phyloP scores from a whole-genome alignment of 2,888 invertebrate species.

The Carcina quercana region DNA sequence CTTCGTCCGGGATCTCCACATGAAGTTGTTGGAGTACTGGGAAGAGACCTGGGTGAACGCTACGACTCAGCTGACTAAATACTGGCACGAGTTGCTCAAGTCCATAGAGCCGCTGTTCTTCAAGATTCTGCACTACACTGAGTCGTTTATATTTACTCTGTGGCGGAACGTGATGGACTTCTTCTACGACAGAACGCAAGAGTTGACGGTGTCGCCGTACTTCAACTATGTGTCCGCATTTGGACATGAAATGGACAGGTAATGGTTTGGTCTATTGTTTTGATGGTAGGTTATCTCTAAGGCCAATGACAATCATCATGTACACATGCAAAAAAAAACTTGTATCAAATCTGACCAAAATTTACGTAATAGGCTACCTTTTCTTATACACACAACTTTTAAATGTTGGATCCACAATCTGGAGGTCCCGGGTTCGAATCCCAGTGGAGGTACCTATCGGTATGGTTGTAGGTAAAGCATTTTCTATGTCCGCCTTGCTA shows the following conservation, averaged over 20 bases:
- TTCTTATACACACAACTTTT: no score
- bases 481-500: no score
- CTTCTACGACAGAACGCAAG: constrained; percentile 85
- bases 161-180: constrained; percentile 86
- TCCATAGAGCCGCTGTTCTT: constrained; percentile 87
- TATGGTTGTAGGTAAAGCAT: no score
- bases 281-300: no score
- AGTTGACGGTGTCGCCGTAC: constrained; percentile 86
- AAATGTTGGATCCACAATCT: no score
- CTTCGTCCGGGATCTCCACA: constrained; percentile 85
- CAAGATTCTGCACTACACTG: constrained; percentile 83
- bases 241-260: constrained; percentile 84
- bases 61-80: constrained; percentile 75
- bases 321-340: no score
- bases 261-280: constrained; percentile 24
- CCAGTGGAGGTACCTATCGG: no score
- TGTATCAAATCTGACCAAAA: no score
- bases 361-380: no score
- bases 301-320: no score
- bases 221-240: constrained; percentile 87
- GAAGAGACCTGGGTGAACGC: constrained; percentile 84
- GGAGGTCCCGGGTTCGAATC: no score
- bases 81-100: constrained; percentile 83
- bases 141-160: constrained; percentile 82
- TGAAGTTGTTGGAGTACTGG: constrained; percentile 76